Percentiles rank a stretch among this genome's conserved stretches.
These are phyloP conservation scores for Athene cunicularia DNA, from an alignment of 2,113 vertebrate species.

Conservation along the genomic window DNA sequence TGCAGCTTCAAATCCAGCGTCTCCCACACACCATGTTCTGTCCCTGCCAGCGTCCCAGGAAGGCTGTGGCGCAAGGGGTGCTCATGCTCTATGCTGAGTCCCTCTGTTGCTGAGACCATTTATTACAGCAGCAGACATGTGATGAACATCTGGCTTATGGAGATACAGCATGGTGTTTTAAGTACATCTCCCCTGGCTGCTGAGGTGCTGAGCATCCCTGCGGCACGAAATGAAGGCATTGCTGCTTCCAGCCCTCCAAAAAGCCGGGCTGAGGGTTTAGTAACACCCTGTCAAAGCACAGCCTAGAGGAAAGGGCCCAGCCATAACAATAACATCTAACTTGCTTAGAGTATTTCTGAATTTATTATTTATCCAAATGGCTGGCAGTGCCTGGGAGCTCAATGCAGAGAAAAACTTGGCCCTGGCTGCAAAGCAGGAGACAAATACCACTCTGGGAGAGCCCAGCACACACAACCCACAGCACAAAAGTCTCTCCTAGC, in stretches of 20 bases:
- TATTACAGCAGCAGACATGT: neutral
- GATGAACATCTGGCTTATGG: neutral
- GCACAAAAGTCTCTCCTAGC: neutral
- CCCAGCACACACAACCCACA: neutral
- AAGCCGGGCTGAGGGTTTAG: accelerated
- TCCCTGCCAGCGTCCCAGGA: accelerated
- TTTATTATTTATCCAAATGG: neutral
- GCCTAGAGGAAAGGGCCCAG: neutral
- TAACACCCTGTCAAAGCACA: neutral
- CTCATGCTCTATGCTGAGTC: neutral
- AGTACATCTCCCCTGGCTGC: neutral
- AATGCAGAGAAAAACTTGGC: neutral
- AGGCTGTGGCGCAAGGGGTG: neutral
- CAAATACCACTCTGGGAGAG: neutral
- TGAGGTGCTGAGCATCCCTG: accelerated
- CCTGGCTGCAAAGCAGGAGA: neutral
- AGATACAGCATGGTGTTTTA: accelerated
- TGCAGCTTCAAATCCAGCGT: neutral
- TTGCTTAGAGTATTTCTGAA: neutral
- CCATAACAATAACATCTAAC: neutral
- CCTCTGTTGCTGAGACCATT: neutral
- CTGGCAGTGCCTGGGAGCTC: neutral
- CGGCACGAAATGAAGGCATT: neutral
- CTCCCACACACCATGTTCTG: accelerated
- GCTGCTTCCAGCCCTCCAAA: neutral